Base-by-base conservation (phyloP, 2,888 invertebrate genomes). In the Diarsia mendica region DNA sequence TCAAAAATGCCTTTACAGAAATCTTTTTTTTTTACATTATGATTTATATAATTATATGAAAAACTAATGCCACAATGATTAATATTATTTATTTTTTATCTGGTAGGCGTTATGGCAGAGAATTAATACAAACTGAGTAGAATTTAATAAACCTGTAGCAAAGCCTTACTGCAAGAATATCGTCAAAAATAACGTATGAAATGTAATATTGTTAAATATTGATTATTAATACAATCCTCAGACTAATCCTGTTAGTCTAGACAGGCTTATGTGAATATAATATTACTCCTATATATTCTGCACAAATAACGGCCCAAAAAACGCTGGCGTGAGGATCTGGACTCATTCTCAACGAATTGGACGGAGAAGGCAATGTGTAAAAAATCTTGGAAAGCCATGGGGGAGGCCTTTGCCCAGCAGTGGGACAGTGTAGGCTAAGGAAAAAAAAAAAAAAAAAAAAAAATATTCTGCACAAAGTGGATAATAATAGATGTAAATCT, bases 161-260 rank as follows among this genome's bases (percentile, higher is more conserved):
- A 13, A 44, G 8, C 13, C n/a, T n/a, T 39, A 44, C 15, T 44
- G 8, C n/a, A 3, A 39, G 6, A 44, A 44, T 8, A 3, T 44
- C 39, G n/a, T 63, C 3, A 4, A 33, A 58, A 28, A 28, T 55
- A 15, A 55, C 23, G 2, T 53, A 71, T 51, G 0, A 51, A 1
- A 46, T 46, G 0, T 46, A 28, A 61, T 61, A 18, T 33, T 48
- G 20, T 18, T 51, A 33, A 23, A 46, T 18, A n/a, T 23, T 3
- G 8, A 74, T 67, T 18, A 48, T 20, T 70, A 44, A 28, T 28
- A 28, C 15, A 20, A 53, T 9, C 51, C n/a, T 44, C 8, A 28
- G n/a, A 65, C 13, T 79, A 48, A 77, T 77, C 46, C n/a, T n/a
- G 5, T 44, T 28, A 28, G 55, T 72, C 65, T 72, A 79, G 53